Evolutionary conservation across 2,113 vertebrate genomes (phyloP), one percentile per base, ranked within the genome.

Genomic region (Oreocharis arfaki): DNA sequence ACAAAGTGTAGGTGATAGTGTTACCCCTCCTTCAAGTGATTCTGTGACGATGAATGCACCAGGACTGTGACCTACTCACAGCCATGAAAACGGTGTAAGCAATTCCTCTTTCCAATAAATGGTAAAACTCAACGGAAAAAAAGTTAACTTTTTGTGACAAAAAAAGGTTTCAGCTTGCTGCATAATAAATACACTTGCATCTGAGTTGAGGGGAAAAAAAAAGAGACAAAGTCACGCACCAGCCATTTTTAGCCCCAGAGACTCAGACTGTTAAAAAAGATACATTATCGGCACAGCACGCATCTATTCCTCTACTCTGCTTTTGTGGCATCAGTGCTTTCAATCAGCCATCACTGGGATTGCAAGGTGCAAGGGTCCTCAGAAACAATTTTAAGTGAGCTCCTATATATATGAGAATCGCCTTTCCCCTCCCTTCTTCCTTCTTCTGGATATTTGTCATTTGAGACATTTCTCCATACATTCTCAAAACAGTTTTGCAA

Each of bases 241-340:
- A 95, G 68, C 69, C 84, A 61, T 80, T 92, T 89, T 79, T 86
- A 87, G 73, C 82, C 80, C 75, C 44, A 94, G 86, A 95, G 88
- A 94, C 74, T 87, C 57, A 60, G n/a, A 88, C 95, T 89, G 64
- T 84, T 96, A 69, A 94, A 82, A 89, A 96, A 96, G 84, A 96
- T 93, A 68, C 91, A 94, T 95, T 96, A 91, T 92, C 27, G 0
- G 41, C 59, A 52, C 73, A 84, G 42, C 57, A 70, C 3, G 10
- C 61, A 83, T 91, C 93, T 95, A 33, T 96, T 96, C 94, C 94
- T 91, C 81, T 65, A 11, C 71, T 93, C 53, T 7, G 7, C 84
- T 96, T 96, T 96, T 93, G 82, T 96, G 86, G 94, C 88, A 91
- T 96, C 90, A 90, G 68, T 92, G 93, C 96, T 96, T 97, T 97